Conservation (phyloP, 2,113 vertebrate species). For the Pandion haliaetus region DNA sequence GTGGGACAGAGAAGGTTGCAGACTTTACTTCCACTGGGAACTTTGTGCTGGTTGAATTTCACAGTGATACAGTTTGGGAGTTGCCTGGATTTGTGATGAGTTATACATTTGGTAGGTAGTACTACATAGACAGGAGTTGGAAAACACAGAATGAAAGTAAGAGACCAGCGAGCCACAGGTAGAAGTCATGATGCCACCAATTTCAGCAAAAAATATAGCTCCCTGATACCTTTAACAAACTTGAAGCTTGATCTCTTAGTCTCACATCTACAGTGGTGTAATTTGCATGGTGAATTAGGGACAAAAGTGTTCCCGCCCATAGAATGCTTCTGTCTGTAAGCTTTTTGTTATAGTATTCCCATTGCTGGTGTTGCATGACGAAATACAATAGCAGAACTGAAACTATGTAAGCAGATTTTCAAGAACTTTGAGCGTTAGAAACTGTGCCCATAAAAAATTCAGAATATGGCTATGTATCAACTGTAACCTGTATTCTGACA, state of each 20-base stretch:
- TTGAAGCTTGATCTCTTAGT: neutral
- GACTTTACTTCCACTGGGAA: slow-evolving; percentile 54
- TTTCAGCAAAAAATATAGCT: neutral
- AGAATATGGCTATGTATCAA: neutral
- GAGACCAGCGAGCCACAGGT: neutral
- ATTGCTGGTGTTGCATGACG: neutral
- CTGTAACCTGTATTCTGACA: neutral
- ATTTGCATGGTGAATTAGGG: neutral
- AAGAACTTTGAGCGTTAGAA: neutral
- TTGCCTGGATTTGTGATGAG: slow-evolving; percentile 33
- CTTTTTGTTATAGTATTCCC: neutral
- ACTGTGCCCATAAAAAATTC: neutral
- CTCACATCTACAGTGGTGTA: neutral
- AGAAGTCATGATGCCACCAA: neutral
- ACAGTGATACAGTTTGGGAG: slow-evolving; percentile 57
- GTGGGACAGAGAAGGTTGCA: slow-evolving; percentile 34
- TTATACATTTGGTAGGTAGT: slow-evolving; percentile 51
- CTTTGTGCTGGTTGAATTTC: slow-evolving; percentile 64
- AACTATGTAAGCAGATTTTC: neutral
- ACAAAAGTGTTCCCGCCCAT: neutral
- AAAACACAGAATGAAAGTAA: neutral
- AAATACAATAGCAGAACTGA: neutral
- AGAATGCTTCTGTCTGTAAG: neutral
- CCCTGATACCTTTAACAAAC: neutral
- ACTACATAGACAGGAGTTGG: neutral